Evolutionary conservation across 2,113 vertebrate genomes (phyloP), one percentile per base, ranked within the genome.

Genomic region (Emydocephalus ijimae): DNA sequence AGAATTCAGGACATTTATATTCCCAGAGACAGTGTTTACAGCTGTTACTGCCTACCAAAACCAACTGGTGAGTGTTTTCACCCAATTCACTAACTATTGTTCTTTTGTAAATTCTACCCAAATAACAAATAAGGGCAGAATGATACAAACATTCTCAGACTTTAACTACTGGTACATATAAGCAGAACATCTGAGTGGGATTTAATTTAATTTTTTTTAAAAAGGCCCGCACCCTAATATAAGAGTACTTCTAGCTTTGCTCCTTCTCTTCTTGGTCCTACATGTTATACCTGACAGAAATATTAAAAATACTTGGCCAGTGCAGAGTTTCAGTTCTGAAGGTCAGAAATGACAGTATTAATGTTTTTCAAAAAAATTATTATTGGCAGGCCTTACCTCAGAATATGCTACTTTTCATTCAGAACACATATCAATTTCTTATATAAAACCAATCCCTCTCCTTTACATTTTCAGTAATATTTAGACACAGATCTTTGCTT

Each of bases 1-100:
- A 96, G 99, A 99, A 95, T 99, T 99, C 95, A 98, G 99, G 92
- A 99, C 99, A 0, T 99, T 99, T 50, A 98, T 99, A 94, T 99
- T 99, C 92, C 98, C 99, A 1, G 99, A 99, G 97, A 99, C 99
- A 0, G 99, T 99, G 91, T 99, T 99, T 95, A 99, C 99, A 0
- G 99, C 99, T 0, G 99, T 99, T 96, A 99, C 99, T 0, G 99
- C 99, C 94, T 99, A 99, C 94, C 99, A 99, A 97, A 99, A 99
- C 96, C 99, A 99, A 90, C 92, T 99, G 98, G 99, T 99, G 95
- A 99, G 99, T 98, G 85, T 6, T 39, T 29, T 20, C 61, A n/a
- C 14, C 11, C 29, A 24, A 20, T 26, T 29, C 29, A 14, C 34
- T 81, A n/a, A 91, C 90, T 95, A 94, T 74, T 54, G 59, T 85